Conservation (phyloP, 2,797 vertebrate species). For the Artibeus jamaicensis region DNA sequence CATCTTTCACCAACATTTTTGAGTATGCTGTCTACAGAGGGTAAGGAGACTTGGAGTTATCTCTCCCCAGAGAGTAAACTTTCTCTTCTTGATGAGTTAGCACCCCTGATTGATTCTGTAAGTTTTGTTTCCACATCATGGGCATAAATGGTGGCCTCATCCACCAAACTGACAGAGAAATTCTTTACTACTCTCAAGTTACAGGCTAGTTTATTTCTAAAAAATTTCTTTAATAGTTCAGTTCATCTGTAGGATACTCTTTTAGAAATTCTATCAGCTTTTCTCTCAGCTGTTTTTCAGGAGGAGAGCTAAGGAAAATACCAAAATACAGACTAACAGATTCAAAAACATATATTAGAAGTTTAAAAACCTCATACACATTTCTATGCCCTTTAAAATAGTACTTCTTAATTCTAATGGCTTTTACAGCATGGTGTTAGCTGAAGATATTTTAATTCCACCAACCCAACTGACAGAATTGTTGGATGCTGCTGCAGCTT, state of each 20-base stretch:
- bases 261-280: background rate
- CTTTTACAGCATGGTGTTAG: background rate
- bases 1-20: background rate
- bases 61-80: background rate
- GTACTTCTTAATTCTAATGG: background rate
- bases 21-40: background rate
- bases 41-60: background rate
- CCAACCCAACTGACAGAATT: background rate
- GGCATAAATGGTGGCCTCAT: background rate
- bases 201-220: background rate
- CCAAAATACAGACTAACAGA: background rate
- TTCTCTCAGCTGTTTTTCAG: background rate
- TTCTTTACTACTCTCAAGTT: background rate
- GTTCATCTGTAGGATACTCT: background rate
- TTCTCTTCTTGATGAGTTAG: background rate
- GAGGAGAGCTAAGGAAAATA: background rate
- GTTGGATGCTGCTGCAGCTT: background rate
- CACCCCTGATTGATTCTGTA: background rate
- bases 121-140: background rate
- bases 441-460: background rate
- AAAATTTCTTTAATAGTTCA: background rate
- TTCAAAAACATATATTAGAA: background rate
- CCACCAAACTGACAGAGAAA: background rate
- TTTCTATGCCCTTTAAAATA: background rate
- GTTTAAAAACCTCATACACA: background rate